A percentile compares a stretch with the other conserved stretches of the same genome.
phyloP scores from a whole-genome alignment of 2,113 vertebrate genomes.

The Siniperca chuatsi region DNA sequence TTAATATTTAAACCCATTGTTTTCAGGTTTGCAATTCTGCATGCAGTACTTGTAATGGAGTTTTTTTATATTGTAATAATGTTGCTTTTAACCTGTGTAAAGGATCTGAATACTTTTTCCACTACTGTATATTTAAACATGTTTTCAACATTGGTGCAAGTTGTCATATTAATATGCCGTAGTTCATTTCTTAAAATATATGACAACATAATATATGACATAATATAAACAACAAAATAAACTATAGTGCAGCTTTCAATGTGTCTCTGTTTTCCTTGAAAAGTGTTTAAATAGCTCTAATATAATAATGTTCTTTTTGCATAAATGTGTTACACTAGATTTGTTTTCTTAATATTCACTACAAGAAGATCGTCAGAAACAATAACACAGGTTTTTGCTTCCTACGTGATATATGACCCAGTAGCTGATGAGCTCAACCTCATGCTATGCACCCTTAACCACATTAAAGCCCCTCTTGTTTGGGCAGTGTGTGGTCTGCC shows the following conservation, averaged over 20 bases:
- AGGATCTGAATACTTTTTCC: neutral
- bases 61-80: neutral
- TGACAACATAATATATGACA: neutral
- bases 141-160: neutral
- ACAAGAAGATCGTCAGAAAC: neutral
- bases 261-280: neutral
- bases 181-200: neutral
- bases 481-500: constrained; percentile 84
- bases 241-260: neutral
- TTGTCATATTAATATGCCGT: neutral
- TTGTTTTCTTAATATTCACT: neutral
- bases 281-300: neutral
- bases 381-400: constrained; percentile 18
- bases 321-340: neutral
- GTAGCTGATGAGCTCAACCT: constrained; percentile 73
- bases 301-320: neutral
- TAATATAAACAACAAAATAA: neutral
- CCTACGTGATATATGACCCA: constrained; percentile 49
- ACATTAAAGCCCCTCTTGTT: constrained; percentile 81
- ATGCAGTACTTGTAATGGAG: neutral
- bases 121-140: neutral
- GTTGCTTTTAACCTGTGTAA: neutral
- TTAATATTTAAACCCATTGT: neutral
- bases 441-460: constrained; percentile 69
- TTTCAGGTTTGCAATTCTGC: neutral